Evolutionary conservation across 2,797 vertebrate genomes (phyloP).

Genomic region (Picus viridis): DNA sequence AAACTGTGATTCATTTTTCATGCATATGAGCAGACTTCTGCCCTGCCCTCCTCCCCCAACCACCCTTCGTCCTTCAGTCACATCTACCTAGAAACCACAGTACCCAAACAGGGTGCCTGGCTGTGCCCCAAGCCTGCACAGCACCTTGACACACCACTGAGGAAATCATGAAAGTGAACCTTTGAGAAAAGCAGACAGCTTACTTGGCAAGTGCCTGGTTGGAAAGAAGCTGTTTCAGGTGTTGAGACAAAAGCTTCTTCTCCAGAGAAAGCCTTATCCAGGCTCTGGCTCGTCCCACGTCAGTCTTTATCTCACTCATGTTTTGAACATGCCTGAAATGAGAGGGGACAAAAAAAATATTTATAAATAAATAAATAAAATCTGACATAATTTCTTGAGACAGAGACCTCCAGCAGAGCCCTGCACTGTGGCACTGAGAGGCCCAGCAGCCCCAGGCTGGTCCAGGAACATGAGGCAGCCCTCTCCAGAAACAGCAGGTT

Average conservation of each 20-base stretch:
- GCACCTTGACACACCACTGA: background rate
- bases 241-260: constrained; percentile 95
- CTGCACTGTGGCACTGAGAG: background rate
- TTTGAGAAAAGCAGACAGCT: constrained; percentile 8
- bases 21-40: background rate
- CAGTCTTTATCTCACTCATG: constrained; percentile 94
- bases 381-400: background rate
- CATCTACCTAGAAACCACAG: background rate
- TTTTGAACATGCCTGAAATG: constrained; percentile 90
- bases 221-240: constrained; percentile 93
- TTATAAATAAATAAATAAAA: background rate
- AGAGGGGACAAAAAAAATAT: background rate
- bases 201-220: constrained; percentile 93
- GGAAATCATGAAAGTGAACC: background rate
- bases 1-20: background rate
- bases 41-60: background rate
- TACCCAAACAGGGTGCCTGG: background rate
- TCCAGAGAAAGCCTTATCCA: constrained; percentile 97
- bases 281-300: constrained; percentile 92
- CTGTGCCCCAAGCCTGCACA: background rate
- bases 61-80: background rate
- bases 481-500: fast-evolving
- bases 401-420: background rate
- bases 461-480: fast-evolving
- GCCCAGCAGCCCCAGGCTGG: fast-evolving